phyloP scores from a whole-genome alignment of 2,113 vertebrate genomes.

The human (Homo sapiens) region DNA sequence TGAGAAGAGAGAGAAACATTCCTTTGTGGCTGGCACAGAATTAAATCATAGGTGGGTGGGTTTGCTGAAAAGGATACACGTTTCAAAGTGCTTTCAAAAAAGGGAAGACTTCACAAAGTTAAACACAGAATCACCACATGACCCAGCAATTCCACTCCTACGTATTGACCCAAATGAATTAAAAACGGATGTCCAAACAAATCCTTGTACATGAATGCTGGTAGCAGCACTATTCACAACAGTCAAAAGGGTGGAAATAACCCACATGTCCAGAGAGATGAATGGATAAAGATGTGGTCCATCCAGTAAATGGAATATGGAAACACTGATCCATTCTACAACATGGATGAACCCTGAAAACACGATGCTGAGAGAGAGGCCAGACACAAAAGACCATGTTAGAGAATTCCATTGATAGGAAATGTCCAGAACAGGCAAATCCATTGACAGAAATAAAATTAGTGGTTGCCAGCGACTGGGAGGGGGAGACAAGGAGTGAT shows the following conservation, averaged over 20 bases:
- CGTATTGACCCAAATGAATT: background rate
- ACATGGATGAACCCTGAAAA: background rate
- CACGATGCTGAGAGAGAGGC: background rate
- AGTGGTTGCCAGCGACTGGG: background rate
- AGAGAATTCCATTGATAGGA: background rate
- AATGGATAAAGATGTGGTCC: background rate
- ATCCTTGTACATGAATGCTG: background rate
- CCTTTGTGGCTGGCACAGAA: background rate
- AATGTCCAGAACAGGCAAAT: background rate
- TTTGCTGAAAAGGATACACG: background rate
- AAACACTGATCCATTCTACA: background rate
- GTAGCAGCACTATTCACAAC: background rate
- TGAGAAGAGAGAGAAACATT: constrained; percentile 78
- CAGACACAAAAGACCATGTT: background rate
- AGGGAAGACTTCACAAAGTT: background rate
- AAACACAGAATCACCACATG: background rate
- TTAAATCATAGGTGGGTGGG: background rate
- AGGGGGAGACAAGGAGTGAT: background rate
- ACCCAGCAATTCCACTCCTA: background rate
- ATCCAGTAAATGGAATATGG: background rate
- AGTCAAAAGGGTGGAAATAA: background rate
- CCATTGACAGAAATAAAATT: background rate
- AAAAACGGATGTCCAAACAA: background rate
- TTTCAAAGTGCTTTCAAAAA: background rate
- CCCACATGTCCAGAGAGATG: background rate